Base-by-base conservation (phyloP, 2,888 invertebrate species). In the Harpalus rubripes region DNA sequence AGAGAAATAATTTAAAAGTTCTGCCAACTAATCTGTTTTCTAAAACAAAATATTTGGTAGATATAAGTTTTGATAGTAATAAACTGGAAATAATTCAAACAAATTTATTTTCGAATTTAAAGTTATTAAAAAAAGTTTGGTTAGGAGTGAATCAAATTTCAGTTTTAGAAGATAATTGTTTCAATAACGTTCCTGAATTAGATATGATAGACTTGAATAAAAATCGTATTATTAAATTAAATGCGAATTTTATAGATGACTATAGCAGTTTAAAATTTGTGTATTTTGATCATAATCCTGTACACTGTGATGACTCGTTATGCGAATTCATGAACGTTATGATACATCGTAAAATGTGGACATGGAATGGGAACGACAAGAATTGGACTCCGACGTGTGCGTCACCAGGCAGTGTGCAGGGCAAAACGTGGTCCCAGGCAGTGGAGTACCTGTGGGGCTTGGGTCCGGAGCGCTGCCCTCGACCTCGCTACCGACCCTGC, bases 181-280 rank as follows among this genome's bases (percentile, higher is more conserved):
- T 59, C n/a, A 7, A 15, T 59, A 59, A 59, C 0, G 59, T 59
- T 16, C 59, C 59, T 59, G n/a, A 59, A 16, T 59, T 59, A 59
- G 15, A 15, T 16, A 15, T 59, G 16, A 59, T 59, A 15, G 59
- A 59, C 7, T 16, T 59, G 16, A 7, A 6, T 16, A 4, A 0
- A 15, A 59, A 59, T 59, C 3, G 16, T 16, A 7, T 59, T 16
- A 59, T 12, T n/a, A 16, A 15, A 16, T 15, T 59, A 16, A 59
- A 59, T 16, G 7, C 7, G 0, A 59, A 59, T 15, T 59, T 59
- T 59, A 59, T 59, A 2, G 15, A 59, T 16, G 16, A 59, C 7
- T 16, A 15, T 1, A 59, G n/a, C 7, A 59, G 18, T 15, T 16
- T 59, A 16, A 59, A 16, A 0, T n/a, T 59, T 7, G 10, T 59